Base-by-base conservation (phyloP, 2,888 invertebrate species). In the Pristionchus entomophagus region DNA sequence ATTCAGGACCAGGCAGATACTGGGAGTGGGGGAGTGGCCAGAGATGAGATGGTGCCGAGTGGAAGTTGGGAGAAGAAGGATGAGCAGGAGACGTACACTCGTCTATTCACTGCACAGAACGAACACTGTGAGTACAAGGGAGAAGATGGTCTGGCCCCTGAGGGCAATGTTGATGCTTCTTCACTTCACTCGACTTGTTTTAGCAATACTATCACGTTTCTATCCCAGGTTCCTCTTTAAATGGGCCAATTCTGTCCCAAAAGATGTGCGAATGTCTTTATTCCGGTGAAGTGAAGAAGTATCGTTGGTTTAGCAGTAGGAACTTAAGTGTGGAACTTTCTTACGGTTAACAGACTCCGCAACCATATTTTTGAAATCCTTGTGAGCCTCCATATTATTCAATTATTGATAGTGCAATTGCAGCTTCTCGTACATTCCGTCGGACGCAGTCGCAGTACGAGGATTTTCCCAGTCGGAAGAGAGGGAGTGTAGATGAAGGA, bases 341-440 rank as follows among this genome's bases (percentile, higher is more conserved):
- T n/a, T n/a, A n/a, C n/a, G n/a, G n/a, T n/a, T n/a, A n/a, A n/a
- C n/a, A n/a, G n/a, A n/a, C n/a, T n/a, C n/a, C n/a, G n/a, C n/a
- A n/a, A n/a, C n/a, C n/a, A n/a, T n/a, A n/a, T n/a, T n/a, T n/a
- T n/a, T n/a, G n/a, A n/a, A n/a, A n/a, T n/a, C n/a, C n/a, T n/a
- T n/a, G n/a, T n/a, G n/a, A n/a, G n/a, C n/a, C n/a, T n/a, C n/a
- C n/a, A n/a, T n/a, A n/a, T 45, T 10, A 26, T n/a, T 73, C 73
- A 41, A 10, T 41, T 56, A 22, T n/a, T 56, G 56, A 26, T 26
- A 26, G 38, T n/a, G n/a, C n/a, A n/a, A n/a, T 69, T 73, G 14
- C 73, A 73, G 73, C 73, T 22, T 41, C n/a, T 73, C 73, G 73
- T 12, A 73, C 73, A 2, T 73, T 73, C 73, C 73, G 73, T 73